These are phyloP conservation scores for Crocuta crocuta DNA, from an alignment of 2,113 vertebrate genomes.

Conservation along the genomic window DNA sequence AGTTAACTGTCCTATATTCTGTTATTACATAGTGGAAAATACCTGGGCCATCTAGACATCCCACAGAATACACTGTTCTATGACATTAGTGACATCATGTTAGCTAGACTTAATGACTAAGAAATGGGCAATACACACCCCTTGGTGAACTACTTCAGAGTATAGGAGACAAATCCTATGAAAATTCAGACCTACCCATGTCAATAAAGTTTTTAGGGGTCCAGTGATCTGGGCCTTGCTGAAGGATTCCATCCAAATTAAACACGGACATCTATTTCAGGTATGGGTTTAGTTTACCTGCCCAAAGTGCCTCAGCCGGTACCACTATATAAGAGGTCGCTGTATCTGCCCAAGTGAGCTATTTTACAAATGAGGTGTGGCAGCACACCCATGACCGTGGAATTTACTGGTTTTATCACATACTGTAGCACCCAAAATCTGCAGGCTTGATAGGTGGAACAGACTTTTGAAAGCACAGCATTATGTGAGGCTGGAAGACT, in stretches of 20 bases:
- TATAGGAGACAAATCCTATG: background rate
- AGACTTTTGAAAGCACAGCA: background rate
- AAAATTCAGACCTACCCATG: background rate
- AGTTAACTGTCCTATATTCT: background rate
- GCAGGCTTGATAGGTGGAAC: background rate
- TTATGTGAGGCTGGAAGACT: background rate
- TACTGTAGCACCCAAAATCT: background rate
- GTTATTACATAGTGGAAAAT: background rate
- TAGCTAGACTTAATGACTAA: background rate
- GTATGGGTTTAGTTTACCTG: background rate
- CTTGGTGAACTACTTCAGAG: background rate
- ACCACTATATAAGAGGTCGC: background rate
- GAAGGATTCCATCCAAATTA: background rate
- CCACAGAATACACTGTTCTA: background rate
- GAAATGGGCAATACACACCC: background rate
- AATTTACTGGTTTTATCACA: background rate
- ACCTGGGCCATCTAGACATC: background rate
- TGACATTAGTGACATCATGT: background rate
- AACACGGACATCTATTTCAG: background rate
- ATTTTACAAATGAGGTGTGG: background rate
- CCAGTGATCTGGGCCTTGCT: background rate
- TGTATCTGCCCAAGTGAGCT: background rate
- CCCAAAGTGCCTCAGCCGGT: background rate
- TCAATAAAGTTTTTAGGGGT: background rate
- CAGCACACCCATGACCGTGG: background rate